Base-by-base conservation (phyloP, 92 coral and sea anemone genomes). In the Muricea muricata region DNA sequence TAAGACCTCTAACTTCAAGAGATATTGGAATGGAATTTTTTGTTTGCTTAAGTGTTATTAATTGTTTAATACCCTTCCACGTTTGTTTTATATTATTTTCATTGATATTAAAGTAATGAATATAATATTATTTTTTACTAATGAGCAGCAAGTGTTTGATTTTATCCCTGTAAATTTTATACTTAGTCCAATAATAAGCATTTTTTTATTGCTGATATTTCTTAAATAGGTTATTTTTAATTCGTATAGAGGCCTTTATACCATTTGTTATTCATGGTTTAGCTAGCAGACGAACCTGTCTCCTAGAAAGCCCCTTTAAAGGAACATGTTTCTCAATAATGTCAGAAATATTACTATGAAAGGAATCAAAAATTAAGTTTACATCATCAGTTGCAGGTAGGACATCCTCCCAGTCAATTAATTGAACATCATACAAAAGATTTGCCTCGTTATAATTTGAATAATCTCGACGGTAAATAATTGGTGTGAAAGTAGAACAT, bases 331-430 rank as follows among this genome's bases (percentile, higher is more conserved):
- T 82, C 25, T 68, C 41, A 40, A 82, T 55, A 30, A 69, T 9
- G 14, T 68, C 46, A 24, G 87, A 84, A 33, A 84, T 18, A 32
- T 34, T 73, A 68, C 32, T 23, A 71, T 68, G 47, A 57, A 84
- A 71, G n/a, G 56, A 58, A 63, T 79, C 74, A 69, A 86, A 79
- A 47, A 87, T 87, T 7, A 14, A 50, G 40, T 71, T 80, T 24
- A 79, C 82, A 81, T 87, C 75, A 33, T 28, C 61, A 48, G 80
- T 71, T 35, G 35, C 74, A 69, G 75, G 82, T 57, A 87, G 58
- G 58, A 58, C 81, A 68, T 70, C 45, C 90, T 71, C 86, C 90
- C 86, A 71, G 42, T 79, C 65, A 40, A 87, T 72, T 79, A 46
- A 32, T 30, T 28, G 24, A 46, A 73, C 86, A 28, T 85, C 85